These are phyloP conservation scores for Amazona guildingii DNA, from an alignment of 2,113 vertebrate species.

Conservation along the genomic window DNA sequence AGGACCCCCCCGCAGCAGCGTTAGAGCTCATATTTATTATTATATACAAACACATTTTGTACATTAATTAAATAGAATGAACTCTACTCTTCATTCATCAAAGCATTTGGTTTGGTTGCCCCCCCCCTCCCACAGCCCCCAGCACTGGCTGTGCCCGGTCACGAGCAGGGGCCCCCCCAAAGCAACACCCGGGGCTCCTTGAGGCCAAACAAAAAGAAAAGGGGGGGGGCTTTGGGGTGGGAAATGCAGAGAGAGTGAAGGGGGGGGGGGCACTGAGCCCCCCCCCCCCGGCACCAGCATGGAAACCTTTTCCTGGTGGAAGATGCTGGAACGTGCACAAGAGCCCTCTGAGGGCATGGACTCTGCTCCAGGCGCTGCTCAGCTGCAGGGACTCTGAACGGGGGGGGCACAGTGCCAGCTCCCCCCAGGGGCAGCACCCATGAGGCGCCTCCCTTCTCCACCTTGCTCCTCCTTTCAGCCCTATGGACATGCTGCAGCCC, in stretches of 20 bases:
- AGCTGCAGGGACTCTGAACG: neutral
- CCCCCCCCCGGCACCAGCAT: accelerated
- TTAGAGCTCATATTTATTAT: slow-evolving; percentile 79
- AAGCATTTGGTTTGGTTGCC: slow-evolving; percentile 36
- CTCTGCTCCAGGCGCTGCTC: neutral
- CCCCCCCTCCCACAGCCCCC: neutral
- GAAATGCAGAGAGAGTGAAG: neutral
- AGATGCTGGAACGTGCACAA: accelerated
- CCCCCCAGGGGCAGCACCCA: neutral
- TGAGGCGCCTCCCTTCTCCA: neutral
- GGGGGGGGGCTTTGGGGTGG: neutral
- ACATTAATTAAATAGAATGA: slow-evolving; percentile 80
- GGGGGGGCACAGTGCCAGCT: accelerated
- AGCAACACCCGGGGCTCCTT: neutral
- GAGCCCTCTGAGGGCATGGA: accelerated
- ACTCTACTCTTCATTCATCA: slow-evolving; percentile 58
- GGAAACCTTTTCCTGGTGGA: neutral
- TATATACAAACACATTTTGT: slow-evolving; percentile 81
- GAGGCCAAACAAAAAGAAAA: neutral
- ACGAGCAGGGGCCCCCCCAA: neutral
- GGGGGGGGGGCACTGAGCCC: accelerated
- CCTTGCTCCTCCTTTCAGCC: neutral
- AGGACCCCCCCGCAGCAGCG: neutral
- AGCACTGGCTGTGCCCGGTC: neutral
- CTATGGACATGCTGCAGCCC: neutral